Conservation (phyloP, 1,140 invertebrate genomes). For the Littorina saxatilis region DNA sequence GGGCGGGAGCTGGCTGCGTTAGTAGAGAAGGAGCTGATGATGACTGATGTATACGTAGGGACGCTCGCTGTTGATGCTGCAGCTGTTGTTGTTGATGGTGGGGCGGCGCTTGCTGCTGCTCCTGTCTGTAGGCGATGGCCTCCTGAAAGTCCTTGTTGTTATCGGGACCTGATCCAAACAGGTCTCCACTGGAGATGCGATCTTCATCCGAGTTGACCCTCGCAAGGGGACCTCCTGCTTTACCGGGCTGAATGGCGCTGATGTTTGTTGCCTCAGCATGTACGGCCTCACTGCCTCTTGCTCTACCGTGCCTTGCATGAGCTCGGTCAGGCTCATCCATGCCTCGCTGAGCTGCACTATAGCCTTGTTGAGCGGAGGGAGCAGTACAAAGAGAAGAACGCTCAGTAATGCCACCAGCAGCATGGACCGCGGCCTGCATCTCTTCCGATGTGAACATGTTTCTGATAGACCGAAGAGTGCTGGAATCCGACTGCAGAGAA, state of each 20-base stretch:
- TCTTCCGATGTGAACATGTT: background rate
- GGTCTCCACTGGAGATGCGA: conserved; percentile 24
- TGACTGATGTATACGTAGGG: too few species aligned
- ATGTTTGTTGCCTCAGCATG: background rate
- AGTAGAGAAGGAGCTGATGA: background rate
- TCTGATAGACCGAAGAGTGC: background rate
- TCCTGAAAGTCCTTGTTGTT: background rate
- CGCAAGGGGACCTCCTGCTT: too few species aligned
- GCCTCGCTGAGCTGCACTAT: background rate
- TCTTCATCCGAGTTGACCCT: conserved; percentile 9
- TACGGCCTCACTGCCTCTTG: background rate
- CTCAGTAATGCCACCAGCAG: too few species aligned
- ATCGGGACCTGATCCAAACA: conserved; percentile 16
- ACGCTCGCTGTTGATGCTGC: too few species aligned
- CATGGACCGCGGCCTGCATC: background rate
- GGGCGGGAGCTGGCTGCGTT: background rate
- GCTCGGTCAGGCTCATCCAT: background rate
- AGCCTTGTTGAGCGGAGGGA: too few species aligned
- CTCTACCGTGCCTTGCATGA: background rate
- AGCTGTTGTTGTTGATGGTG: background rate
- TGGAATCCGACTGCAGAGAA: background rate
- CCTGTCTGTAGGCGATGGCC: background rate
- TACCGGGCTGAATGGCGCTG: too few species aligned
- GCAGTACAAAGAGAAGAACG: too few species aligned
- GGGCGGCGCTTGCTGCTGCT: background rate